phyloP scores from a whole-genome alignment of 2,888 invertebrate species.

The Melinaea marsaeus region DNA sequence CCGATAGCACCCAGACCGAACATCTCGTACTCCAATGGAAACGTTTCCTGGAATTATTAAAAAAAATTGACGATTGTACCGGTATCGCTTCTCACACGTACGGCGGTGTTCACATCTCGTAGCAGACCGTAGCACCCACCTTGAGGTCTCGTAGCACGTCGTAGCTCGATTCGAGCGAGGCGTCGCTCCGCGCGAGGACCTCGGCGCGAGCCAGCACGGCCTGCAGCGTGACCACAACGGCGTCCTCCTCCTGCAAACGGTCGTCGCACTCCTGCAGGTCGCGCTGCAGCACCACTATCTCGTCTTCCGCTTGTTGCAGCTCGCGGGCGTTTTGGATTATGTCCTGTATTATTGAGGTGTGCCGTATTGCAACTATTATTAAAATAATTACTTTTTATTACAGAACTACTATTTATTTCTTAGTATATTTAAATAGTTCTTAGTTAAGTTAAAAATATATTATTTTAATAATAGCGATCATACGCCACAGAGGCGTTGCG shows the following conservation, averaged over 20 bases:
- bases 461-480: too few relatives aligned
- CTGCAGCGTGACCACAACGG: slow-evolving; percentile 81
- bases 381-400: too few relatives aligned
- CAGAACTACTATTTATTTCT: too few relatives aligned
- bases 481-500: neutral
- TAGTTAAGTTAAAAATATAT: too few relatives aligned
- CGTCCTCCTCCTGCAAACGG: slow-evolving; percentile 83
- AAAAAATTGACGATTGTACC: neutral
- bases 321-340: slow-evolving; percentile 92
- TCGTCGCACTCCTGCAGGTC: slow-evolving; percentile 85
- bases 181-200: slow-evolving; percentile 64
- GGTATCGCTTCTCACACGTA: too few relatives aligned
- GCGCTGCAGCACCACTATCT: slow-evolving; percentile 86
- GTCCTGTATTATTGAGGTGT: slow-evolving; percentile 70
- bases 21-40: slow-evolving; percentile 84
- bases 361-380: too few relatives aligned
- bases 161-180: slow-evolving; percentile 56
- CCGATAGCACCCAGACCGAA: slow-evolving; percentile 91
- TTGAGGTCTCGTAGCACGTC: slow-evolving; percentile 67
- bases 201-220: slow-evolving; percentile 83
- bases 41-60: slow-evolving; percentile 47
- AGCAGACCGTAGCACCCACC: slow-evolving; percentile 38
- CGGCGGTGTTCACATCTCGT: neutral
- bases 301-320: slow-evolving; percentile 86
- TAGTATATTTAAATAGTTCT: too few relatives aligned